Percentiles rank a stretch among this genome's conserved stretches.
Conservation (phyloP, 2,888 invertebrate species). For the Teleiodes luculella region DNA sequence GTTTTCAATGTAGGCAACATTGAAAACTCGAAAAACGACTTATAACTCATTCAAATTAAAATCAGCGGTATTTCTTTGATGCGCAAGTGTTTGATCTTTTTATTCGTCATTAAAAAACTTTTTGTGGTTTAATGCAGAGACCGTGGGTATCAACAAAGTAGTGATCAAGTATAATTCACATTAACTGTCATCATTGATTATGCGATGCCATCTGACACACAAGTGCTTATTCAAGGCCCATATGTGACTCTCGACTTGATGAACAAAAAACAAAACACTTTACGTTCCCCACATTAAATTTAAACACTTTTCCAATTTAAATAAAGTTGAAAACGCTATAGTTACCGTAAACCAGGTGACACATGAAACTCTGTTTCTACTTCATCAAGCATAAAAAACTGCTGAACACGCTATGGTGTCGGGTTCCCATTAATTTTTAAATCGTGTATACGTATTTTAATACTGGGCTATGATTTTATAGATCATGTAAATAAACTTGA, state of each 20-base stretch:
- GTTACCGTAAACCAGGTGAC: constrained; percentile 51
- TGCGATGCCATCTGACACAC: constrained; percentile 50
- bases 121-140: background rate
- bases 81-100: background rate
- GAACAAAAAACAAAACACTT: constrained; percentile 30
- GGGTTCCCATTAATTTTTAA: constrained; percentile 46
- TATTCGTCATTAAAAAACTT: background rate
- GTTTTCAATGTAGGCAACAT: background rate
- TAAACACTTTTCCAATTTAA: constrained; percentile 23
- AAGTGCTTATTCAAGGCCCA: constrained; percentile 40
- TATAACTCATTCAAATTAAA: background rate
- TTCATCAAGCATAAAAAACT: constrained; percentile 69
- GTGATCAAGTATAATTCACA: constrained; percentile 10
- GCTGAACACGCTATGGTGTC: constrained; percentile 59
- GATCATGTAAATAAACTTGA: background rate
- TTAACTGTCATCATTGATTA: constrained; percentile 45
- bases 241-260: constrained; percentile 40
- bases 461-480: background rate
- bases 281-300: constrained; percentile 19
- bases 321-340: constrained; percentile 34
- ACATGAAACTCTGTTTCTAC: constrained; percentile 64
- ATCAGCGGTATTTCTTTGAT: constrained; percentile 1
- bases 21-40: background rate
- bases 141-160: background rate
- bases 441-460: constrained; percentile 25